Evolutionary conservation across 2,888 invertebrate species (phyloP).

Genomic region (Bembecia ichneumoniformis): DNA sequence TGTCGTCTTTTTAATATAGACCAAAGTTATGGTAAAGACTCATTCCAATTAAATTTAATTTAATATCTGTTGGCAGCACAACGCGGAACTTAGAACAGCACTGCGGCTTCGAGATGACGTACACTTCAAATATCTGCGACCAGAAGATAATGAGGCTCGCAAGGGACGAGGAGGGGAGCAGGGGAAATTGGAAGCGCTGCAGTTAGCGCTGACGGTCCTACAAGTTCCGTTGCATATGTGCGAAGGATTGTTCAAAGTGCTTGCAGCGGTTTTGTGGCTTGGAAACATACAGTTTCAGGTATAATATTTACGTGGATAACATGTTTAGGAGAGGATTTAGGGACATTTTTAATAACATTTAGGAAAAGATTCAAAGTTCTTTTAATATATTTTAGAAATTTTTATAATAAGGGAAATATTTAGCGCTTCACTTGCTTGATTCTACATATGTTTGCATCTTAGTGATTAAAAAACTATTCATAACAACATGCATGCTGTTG

Average conservation of each 20-base stretch:
- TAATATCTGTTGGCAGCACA: slow-evolving; percentile 56
- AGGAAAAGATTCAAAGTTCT: too few relatives aligned
- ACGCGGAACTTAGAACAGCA: slow-evolving; percentile 80
- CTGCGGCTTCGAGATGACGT: slow-evolving; percentile 82
- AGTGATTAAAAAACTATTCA: too few relatives aligned
- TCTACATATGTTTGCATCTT: too few relatives aligned
- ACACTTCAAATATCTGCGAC: slow-evolving; percentile 87
- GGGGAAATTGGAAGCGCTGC: slow-evolving; percentile 83
- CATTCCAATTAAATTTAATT: too few relatives aligned
- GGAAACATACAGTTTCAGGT: slow-evolving; percentile 88
- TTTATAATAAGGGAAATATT: too few relatives aligned
- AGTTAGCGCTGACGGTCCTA: slow-evolving; percentile 89
- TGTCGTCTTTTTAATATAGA: too few relatives aligned
- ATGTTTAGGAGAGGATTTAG: too few relatives aligned
- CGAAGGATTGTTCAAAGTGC: slow-evolving; percentile 89
- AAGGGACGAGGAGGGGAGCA: slow-evolving; percentile 46
- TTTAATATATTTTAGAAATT: too few relatives aligned
- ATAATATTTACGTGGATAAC: background rate
- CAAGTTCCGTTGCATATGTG: slow-evolving; percentile 89
- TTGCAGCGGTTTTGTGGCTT: slow-evolving; percentile 92
- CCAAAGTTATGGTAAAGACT: too few relatives aligned
- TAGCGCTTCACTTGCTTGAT: too few relatives aligned
- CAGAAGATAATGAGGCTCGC: slow-evolving; percentile 77
- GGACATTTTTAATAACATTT: too few relatives aligned
- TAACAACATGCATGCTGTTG: too few relatives aligned